Conservation (phyloP, 2,113 vertebrate genomes). For the Ceratotherium simum region DNA sequence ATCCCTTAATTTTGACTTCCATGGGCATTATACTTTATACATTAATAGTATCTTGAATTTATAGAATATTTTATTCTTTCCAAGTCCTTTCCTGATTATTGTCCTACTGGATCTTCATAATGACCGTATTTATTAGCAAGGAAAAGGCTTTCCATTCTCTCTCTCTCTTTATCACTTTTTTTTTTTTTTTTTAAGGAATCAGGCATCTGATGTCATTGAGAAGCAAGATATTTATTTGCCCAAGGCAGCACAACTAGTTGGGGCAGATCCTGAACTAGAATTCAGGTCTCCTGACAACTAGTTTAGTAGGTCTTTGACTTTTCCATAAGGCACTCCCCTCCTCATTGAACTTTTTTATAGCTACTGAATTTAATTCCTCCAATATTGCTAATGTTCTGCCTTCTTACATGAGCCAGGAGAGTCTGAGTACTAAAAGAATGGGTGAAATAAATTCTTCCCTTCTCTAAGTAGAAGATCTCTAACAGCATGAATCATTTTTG, state of each 20-base stretch:
- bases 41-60: not conserved
- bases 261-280: not conserved
- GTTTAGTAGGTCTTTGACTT: not conserved
- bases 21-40: not conserved
- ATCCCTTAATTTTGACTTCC: not conserved
- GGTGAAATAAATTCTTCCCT: not conserved
- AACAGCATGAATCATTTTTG: slow-evolving; percentile 73
- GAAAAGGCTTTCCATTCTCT: not conserved
- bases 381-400: not conserved
- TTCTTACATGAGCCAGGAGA: not conserved
- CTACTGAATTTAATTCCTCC: not conserved
- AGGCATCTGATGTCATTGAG: not conserved
- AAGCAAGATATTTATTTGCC: not conserved
- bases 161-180: not conserved
- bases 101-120: not conserved
- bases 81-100: not conserved
- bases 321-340: not conserved
- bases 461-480: not conserved
- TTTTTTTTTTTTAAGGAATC: not conserved
- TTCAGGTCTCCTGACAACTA: not conserved
- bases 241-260: not conserved
- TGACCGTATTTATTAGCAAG: not conserved
- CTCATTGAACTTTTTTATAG: not conserved
- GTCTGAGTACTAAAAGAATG: not conserved
- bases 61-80: not conserved